Evolutionary conservation across 2,113 vertebrate genomes (phyloP), one percentile per base, ranked within the genome.

Genomic region (Hyaena hyaena): DNA sequence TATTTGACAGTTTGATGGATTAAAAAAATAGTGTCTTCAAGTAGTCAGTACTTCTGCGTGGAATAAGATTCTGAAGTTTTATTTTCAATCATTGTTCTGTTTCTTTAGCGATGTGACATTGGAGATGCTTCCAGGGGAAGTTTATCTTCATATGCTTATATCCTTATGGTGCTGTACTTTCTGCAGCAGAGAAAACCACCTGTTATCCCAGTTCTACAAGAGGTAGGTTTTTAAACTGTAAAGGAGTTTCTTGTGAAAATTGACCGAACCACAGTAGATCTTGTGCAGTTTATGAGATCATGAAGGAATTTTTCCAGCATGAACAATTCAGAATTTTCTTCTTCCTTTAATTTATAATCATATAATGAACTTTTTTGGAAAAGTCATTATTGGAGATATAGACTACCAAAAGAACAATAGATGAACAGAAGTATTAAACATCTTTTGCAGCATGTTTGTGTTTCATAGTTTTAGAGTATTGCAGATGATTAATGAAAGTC

Each of bases 81-180:
- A 69, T 91, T 94, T 97, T 82, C n/a, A 97, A 84, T 96, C n/a
- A 74, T 91, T 85, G 7, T 86, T 92, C 80, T 97, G 96, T 97
- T 98, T 96, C 71, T 98, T 71, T 98, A 99, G 99, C 99, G 99
- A 98, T 99, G 99, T 63, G 99, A 99, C 98, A 99, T 99, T 61
- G 99, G 99, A 2, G 99, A 99, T 82, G 99, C 99, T 11, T 99
- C 99, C 95, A 99, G 99, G 96, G 99, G 99, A 96, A 99, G 99
- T 96, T 99, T 99, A n/a, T 99, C 99, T 5, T 99, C 99, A 0
- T 99, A 99, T 71, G 99, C 99, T 31, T 99, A 99, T 98, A 99
- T 99, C 97, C 99, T 99, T 95, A 99, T 99, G 99, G 99, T 99
- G 98, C 99, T 99, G 92, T 99, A 99, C 98, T 99, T 99, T 96